These are phyloP conservation scores for Archivesica marissinica DNA, from an alignment of 1,140 invertebrate species.

Conservation along the genomic window DNA sequence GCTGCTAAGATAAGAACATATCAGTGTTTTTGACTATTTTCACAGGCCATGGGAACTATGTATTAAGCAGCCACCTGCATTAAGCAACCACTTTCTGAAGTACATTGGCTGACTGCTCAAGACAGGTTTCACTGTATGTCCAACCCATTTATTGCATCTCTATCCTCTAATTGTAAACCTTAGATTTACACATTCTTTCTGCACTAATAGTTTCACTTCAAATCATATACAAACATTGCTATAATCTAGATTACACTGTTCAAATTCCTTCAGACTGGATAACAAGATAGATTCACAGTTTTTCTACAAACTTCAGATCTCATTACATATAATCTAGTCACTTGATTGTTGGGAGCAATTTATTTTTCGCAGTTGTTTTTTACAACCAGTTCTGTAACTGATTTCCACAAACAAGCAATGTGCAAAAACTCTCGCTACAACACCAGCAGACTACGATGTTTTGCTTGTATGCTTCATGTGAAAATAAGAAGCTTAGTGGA, in stretches of 20 bases:
- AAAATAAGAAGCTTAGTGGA: background rate
- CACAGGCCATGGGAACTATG: no score
- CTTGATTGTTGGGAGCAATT: background rate
- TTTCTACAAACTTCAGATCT: background rate
- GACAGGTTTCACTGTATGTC: no score
- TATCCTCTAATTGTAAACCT: no score
- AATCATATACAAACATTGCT: background rate
- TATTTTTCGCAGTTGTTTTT: constrained; percentile 31
- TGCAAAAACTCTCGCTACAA: no score
- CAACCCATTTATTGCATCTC: no score
- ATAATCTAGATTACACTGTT: background rate
- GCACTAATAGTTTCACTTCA: constrained; percentile 25
- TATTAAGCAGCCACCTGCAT: no score
- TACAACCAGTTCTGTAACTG: background rate
- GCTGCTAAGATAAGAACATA: no score
- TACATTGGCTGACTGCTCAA: no score
- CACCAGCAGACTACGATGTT: no score
- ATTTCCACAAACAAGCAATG: background rate
- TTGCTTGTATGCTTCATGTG: no score
- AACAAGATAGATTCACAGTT: constrained; percentile 19
- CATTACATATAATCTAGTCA: background rate
- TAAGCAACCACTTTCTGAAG: no score
- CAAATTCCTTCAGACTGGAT: constrained; percentile 19
- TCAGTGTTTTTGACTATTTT: no score
- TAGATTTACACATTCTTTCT: constrained; percentile 9